These are phyloP conservation scores for Rotaria macrura DNA, from an alignment of 2,888 invertebrate species.

Conservation along the genomic window DNA sequence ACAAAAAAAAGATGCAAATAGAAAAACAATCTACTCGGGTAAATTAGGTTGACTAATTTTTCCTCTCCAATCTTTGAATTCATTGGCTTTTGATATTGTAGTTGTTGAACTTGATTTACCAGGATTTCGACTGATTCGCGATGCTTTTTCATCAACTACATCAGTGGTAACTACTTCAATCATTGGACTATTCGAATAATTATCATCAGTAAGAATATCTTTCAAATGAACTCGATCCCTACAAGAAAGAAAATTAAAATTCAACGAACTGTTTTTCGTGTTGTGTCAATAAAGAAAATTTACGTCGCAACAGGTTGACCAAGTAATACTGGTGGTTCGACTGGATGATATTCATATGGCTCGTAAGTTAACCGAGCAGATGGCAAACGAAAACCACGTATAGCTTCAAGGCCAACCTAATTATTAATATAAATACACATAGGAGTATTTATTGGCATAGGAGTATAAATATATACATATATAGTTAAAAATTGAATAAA, in stretches of 20 bases:
- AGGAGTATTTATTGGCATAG: no score
- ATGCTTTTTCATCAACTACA: neutral
- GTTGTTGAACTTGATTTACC: neutral
- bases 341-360: neutral
- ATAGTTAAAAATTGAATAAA: neutral
- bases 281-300: neutral
- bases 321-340: neutral
- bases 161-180: neutral
- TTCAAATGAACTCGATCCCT: neutral
- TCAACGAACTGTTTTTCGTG: neutral
- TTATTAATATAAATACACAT: neutral
- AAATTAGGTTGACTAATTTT: conserved; percentile 7
- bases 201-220: neutral
- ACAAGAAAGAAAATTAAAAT: neutral
- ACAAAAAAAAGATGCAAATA: neutral
- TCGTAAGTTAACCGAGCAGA: neutral
- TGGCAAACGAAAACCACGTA: conserved; percentile 19
- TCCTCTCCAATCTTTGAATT: conserved; percentile 20
- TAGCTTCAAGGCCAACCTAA: conserved; percentile 16
- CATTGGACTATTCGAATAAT: neutral
- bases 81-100: neutral
- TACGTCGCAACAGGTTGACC: neutral
- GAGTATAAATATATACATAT: no score
- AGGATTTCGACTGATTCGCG: neutral
- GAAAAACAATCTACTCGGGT: neutral